Conservation (phyloP, 2,113 vertebrate species). For the Xyrauchen texanus region DNA sequence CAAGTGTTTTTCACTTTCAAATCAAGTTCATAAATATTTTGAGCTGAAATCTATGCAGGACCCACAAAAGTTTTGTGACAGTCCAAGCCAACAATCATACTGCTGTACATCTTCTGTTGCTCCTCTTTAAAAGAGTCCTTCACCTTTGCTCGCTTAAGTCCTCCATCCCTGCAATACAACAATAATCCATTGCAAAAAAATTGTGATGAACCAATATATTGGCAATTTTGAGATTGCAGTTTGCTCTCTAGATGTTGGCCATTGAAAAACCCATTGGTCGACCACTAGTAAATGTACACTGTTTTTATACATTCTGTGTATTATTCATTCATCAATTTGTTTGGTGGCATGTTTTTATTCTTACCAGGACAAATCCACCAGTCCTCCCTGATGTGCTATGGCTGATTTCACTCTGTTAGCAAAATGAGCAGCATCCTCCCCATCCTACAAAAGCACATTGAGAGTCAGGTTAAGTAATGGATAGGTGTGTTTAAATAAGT, state of each 20-base stretch:
- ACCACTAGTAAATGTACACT: neutral
- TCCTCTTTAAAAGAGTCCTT: conserved; percentile 87
- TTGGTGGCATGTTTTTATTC: conserved; percentile 39
- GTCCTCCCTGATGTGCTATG: conserved; percentile 86
- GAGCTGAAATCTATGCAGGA: neutral
- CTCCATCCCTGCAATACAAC: conserved; percentile 84
- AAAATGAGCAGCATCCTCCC: conserved; percentile 89
- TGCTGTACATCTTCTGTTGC: conserved; percentile 96
- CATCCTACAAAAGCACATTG: conserved; percentile 72
- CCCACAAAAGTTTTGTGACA: neutral
- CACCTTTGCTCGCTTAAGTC: conserved; percentile 88
- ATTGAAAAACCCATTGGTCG: too few species aligned
- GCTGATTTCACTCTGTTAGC: conserved; percentile 92
- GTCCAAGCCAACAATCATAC: conserved; percentile 80
- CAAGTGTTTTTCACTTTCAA: neutral
- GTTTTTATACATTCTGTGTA: too few species aligned
- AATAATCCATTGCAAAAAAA: neutral
- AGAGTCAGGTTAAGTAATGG: neutral
- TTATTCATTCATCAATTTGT: neutral
- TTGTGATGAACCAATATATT: neutral
- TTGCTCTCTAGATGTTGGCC: too few species aligned
- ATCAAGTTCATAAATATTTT: conserved; percentile 24
- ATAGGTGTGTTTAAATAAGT: too few species aligned
- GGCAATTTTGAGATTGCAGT: too few species aligned
- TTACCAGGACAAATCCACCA: conserved; percentile 92